These are phyloP conservation scores for Argyra leucocephala DNA, from an alignment of 2,888 invertebrate species.

Conservation along the genomic window DNA sequence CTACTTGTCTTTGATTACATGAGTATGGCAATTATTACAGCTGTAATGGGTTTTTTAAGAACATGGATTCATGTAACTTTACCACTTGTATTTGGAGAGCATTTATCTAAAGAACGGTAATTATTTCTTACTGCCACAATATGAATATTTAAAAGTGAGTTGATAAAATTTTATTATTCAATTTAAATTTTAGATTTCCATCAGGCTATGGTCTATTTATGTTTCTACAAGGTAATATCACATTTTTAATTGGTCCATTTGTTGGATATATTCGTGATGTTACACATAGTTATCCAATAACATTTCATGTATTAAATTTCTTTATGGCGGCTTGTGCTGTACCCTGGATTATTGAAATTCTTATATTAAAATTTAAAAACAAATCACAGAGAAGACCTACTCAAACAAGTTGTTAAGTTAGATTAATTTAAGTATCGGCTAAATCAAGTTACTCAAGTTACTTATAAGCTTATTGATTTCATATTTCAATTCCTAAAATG, in stretches of 20 bases:
- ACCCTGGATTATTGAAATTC: slow-evolving; percentile 57
- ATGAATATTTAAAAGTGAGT: background rate
- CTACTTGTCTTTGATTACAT: slow-evolving; percentile 45
- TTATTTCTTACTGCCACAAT: background rate
- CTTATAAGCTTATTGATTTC: no score
- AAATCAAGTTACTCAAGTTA: no score
- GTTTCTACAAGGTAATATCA: slow-evolving; percentile 58
- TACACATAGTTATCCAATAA: slow-evolving; percentile 56
- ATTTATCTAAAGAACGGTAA: slow-evolving; percentile 52
- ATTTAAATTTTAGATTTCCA: slow-evolving; percentile 47
- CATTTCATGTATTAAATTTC: slow-evolving; percentile 57
- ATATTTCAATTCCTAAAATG: no score
- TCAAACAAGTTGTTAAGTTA: no score
- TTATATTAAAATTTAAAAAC: slow-evolving; percentile 24
- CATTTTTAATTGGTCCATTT: slow-evolving; percentile 58
- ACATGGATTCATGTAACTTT: slow-evolving; percentile 62
- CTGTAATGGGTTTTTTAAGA: slow-evolving; percentile 56
- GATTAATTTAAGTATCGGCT: no score
- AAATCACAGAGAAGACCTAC: no score
- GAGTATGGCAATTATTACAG: slow-evolving; percentile 52
- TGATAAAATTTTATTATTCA: background rate
- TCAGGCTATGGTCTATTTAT: slow-evolving; percentile 65
- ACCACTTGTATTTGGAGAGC: slow-evolving; percentile 60
- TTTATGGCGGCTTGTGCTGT: slow-evolving; percentile 57
- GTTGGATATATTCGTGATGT: slow-evolving; percentile 54